phyloP scores from a whole-genome alignment of 2,888 invertebrate species.

The Eilema griseolum region DNA sequence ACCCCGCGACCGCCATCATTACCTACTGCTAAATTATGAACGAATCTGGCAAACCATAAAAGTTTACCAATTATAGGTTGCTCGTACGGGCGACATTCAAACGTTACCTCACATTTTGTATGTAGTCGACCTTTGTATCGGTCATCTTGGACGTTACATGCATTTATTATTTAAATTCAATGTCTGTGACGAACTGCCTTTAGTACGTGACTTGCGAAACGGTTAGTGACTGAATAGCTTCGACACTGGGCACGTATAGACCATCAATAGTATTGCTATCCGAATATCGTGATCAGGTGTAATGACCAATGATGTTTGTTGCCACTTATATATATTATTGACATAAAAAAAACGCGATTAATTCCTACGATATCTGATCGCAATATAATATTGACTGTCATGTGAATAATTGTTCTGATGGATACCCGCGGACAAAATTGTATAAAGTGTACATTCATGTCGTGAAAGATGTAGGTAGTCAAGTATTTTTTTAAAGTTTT shows the following conservation, averaged over 20 bases:
- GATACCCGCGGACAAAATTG: constrained; percentile 21
- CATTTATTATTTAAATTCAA: constrained; percentile 77
- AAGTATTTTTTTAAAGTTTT: constrained; percentile 18
- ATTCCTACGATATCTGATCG: too few relatives aligned
- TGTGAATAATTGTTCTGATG: constrained; percentile 12
- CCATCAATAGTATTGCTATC: neutral
- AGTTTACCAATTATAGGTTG: constrained; percentile 16
- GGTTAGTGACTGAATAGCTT: constrained; percentile 49
- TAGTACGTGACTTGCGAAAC: constrained; percentile 59
- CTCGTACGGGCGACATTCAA: constrained; percentile 59
- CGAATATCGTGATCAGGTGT: too few relatives aligned
- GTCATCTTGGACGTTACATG: constrained; percentile 79
- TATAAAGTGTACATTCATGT: constrained; percentile 20
- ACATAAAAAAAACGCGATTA: too few relatives aligned
- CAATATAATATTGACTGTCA: too few relatives aligned
- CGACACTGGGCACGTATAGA: constrained; percentile 48
- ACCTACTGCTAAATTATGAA: constrained; percentile 54
- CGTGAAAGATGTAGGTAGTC: constrained; percentile 21
- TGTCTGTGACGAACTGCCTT: constrained; percentile 71
- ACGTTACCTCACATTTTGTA: constrained; percentile 76
- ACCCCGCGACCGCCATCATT: constrained; percentile 63
- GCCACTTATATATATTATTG: too few relatives aligned
- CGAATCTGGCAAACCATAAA: constrained; percentile 43
- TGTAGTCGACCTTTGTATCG: constrained; percentile 78
- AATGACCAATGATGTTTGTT: too few relatives aligned